Base-by-base conservation (phyloP, 2,113 vertebrate species). In the Lucifuga dentata region DNA sequence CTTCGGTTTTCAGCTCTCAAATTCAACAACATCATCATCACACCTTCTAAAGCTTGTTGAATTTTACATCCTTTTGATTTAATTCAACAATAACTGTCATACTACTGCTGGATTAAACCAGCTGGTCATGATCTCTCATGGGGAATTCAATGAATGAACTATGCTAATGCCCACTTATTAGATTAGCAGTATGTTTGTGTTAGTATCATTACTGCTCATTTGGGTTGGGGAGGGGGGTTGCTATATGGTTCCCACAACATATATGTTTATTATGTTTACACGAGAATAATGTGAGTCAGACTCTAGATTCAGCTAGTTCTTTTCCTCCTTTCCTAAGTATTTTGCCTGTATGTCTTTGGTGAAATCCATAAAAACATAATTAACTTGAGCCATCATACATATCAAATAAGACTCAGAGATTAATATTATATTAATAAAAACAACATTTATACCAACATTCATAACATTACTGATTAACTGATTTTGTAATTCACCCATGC, bases 101-200 rank as follows among this genome's bases (percentile, higher is more conserved):
- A 6, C 12, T 57, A 59, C 59, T 36, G 64, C 60, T 55, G 77
- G 33, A 19, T 53, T 12, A n/a, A 13, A 5, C 15, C 13, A 1
- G 38, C 38, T 13, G 15, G 38, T 40, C 1, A 4, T 65, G 26
- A 20, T 61, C 57, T 46, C 57, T 63, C 52, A 7, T 3, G 8
- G 16, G 55, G 21, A 26, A 38, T 24, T 41, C 16, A 48, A 46
- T 39, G 19, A 55, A 66, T 19, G 13, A 48, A 29, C 49, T 2
- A 5, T 49, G 32, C 20, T 13, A 13, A 2, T 40, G 16, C 52
- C 43, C 44, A 38, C 26, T 68, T 64, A 64, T 72, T 63, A 45
- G 55, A 68, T 68, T 43, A 73, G n/a, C 33, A 26, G 29, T 15
- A 9, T 46, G 33, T 62, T 57, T 72, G 21, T 52, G 26, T 60